phyloP scores from a whole-genome alignment of 2,113 vertebrate species.

The Anhinga rufa region DNA sequence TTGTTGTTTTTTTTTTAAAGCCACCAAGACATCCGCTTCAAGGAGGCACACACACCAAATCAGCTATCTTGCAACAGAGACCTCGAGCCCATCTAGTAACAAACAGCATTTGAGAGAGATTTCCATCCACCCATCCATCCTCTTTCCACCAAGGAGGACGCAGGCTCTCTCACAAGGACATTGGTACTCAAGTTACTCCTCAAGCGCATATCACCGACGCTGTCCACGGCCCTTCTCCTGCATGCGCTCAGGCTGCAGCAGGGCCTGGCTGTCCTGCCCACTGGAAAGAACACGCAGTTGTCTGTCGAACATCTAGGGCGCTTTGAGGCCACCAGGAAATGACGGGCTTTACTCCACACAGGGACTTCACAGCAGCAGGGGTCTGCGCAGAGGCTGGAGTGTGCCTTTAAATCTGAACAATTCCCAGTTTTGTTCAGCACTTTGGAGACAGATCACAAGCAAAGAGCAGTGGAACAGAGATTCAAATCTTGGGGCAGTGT shows the following conservation, averaged over 20 bases:
- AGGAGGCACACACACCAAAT: not conserved
- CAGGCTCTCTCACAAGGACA: not conserved
- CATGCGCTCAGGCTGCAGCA: rapidly evolving
- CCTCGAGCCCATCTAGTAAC: not conserved
- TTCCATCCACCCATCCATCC: constrained; percentile 25
- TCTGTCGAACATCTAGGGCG: not conserved
- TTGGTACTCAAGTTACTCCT: not conserved
- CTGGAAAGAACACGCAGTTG: not conserved
- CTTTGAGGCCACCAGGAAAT: not conserved
- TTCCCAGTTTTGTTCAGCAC: not conserved
- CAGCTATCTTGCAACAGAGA: not conserved
- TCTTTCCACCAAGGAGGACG: not conserved
- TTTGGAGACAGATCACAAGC: not conserved
- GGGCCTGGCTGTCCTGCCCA: not conserved
- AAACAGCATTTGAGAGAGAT: not conserved
- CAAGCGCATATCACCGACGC: rapidly evolving
- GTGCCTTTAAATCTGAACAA: not conserved
- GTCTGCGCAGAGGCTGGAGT: no score
- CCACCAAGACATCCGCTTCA: not conserved
- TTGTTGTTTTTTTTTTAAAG: rapidly evolving
- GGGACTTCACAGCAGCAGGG: not conserved
- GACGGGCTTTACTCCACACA: no score
- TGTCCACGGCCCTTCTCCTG: no score
- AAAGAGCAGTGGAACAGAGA: not conserved
- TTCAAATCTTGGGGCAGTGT: no score